Conservation (phyloP, 2,113 vertebrate species). For the Eurystomus gularis region DNA sequence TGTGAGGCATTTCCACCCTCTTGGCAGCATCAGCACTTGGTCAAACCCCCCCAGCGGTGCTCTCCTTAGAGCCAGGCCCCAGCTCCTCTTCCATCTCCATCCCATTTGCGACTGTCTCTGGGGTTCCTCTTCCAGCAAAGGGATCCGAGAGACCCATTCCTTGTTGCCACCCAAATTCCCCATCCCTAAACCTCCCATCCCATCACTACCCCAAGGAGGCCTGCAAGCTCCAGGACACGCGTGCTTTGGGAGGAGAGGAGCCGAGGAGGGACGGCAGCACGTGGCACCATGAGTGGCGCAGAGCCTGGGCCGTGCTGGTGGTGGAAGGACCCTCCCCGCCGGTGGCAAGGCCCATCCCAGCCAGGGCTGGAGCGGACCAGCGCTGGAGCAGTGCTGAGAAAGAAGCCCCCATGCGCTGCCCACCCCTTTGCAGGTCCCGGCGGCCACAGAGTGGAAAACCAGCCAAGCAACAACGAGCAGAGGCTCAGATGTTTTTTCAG, state of each 20-base stretch:
- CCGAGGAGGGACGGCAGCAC: fast-evolving
- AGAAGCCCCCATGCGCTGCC: fast-evolving
- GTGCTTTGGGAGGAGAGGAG: background rate
- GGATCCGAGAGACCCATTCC: background rate
- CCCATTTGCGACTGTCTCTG: background rate
- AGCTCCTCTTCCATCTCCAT: background rate
- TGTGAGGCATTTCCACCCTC: background rate
- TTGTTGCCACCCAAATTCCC: background rate
- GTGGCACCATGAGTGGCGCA: fast-evolving
- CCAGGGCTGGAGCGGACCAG: background rate
- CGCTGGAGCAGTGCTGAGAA: background rate
- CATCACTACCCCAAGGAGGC: background rate
- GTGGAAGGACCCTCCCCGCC: background rate
- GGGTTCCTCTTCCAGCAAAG: background rate
- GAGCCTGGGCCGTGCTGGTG: background rate
- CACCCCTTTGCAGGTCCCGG: background rate
- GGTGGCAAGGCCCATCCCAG: background rate
- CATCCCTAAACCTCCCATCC: background rate
- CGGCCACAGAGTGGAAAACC: background rate
- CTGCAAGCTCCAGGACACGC: fast-evolving
- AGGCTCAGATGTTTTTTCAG: background rate
- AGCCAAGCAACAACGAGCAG: background rate
- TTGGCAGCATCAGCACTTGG: background rate
- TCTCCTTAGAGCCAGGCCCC: fast-evolving
- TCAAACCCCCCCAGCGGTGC: background rate